Percentiles rank a stretch among this genome's conserved stretches.
These are phyloP conservation scores for Chiloscyllium punctatum DNA, from an alignment of 2,797 vertebrate species.

Conservation along the genomic window DNA sequence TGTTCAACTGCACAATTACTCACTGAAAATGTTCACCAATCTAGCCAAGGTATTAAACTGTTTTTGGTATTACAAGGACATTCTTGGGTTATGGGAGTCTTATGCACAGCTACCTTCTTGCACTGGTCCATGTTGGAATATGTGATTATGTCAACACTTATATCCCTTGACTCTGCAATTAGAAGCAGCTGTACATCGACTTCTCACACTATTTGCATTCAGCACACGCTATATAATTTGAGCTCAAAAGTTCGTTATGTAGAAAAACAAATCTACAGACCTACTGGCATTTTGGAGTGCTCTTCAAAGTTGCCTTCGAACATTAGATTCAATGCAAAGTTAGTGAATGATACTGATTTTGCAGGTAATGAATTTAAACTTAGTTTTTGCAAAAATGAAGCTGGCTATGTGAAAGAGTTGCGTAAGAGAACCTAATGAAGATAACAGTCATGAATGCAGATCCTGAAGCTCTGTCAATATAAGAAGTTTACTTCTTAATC, in stretches of 20 bases:
- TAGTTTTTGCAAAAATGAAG: not conserved
- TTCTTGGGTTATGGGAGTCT: not conserved
- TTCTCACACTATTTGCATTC: not conserved
- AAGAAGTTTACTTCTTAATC: slow-evolving; percentile 3
- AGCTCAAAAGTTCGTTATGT: too few relatives aligned
- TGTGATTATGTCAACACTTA: not conserved
- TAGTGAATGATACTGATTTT: not conserved
- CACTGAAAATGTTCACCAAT: not conserved
- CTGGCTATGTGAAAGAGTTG: not conserved
- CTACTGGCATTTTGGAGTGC: not conserved
- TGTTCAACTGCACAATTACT: not conserved
- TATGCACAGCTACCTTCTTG: not conserved
- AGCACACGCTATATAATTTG: not conserved
- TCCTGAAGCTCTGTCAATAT: not conserved
- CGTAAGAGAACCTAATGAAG: not conserved
- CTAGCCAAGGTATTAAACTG: not conserved
- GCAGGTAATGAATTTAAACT: not conserved
- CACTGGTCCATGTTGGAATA: not conserved
- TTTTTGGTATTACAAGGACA: not conserved
- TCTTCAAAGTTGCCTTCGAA: not conserved
- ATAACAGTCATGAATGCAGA: not conserved
- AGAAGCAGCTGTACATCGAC: not conserved
- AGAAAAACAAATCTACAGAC: not conserved
- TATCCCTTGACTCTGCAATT: not conserved
- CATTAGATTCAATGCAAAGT: not conserved